phyloP scores from a whole-genome alignment of 2,888 invertebrate species.

The Sepioteuthis lessoniana region DNA sequence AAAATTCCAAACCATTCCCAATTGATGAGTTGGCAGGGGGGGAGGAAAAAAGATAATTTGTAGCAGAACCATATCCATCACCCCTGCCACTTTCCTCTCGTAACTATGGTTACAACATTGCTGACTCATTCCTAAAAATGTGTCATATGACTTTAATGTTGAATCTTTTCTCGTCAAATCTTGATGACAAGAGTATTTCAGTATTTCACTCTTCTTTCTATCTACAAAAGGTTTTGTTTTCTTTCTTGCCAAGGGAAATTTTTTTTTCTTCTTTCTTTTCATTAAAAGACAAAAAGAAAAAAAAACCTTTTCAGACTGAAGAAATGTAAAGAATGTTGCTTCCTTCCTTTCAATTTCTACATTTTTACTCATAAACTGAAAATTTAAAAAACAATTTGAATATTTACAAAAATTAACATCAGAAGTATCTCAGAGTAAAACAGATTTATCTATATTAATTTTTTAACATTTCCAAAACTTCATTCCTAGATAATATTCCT shows the following conservation, averaged over 20 bases:
- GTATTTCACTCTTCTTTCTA: too few species aligned
- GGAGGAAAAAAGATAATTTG: not conserved
- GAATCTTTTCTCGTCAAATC: not conserved
- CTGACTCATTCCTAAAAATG: conserved; percentile 15
- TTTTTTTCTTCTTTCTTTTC: too few species aligned
- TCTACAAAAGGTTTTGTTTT: too few species aligned
- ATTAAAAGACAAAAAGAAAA: not conserved
- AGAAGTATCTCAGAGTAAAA: too few species aligned
- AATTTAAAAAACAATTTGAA: not conserved
- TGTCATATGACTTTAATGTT: not conserved
- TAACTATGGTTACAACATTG: not conserved
- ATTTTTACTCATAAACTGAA: not conserved
- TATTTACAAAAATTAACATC: not conserved
- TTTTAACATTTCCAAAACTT: too few species aligned
- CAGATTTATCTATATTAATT: too few species aligned
- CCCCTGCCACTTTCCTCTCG: not conserved
- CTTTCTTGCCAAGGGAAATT: too few species aligned
- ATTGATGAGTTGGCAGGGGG: not conserved
- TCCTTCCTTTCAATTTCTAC: not conserved
- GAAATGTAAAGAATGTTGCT: not conserved
- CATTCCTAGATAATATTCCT: too few species aligned
- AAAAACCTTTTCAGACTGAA: not conserved
- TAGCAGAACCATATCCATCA: not conserved
- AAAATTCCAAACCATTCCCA: not conserved
- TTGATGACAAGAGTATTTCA: not conserved